Percentiles rank a stretch among this genome's conserved stretches.
Conservation (phyloP, 92 coral and sea anemone species). For the Paramuricea clavata region DNA sequence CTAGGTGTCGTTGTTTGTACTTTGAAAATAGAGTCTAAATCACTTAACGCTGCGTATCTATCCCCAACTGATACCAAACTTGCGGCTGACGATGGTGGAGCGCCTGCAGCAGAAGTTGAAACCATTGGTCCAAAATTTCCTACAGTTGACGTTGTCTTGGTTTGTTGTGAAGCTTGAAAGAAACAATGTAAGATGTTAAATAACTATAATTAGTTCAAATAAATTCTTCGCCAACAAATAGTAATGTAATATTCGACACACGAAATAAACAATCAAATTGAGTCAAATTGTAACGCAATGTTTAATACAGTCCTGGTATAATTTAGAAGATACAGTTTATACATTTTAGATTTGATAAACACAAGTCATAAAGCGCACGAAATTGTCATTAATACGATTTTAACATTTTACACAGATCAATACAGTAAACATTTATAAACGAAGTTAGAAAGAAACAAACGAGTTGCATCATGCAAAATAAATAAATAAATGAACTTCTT, state of each 20-base stretch:
- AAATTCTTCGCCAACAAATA: neutral
- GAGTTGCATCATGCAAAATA: too few species aligned
- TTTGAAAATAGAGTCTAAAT: slow-evolving; percentile 83
- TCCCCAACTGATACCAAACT: slow-evolving; percentile 58
- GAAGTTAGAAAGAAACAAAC: too few species aligned
- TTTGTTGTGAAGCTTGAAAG: slow-evolving; percentile 68
- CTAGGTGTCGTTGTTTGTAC: slow-evolving; percentile 44
- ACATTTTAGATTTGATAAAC: too few species aligned
- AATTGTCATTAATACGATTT: too few species aligned
- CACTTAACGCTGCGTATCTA: slow-evolving; percentile 95
- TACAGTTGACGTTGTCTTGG: slow-evolving; percentile 63
- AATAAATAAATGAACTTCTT: too few species aligned
- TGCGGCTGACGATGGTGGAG: slow-evolving; percentile 55
- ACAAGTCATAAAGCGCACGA: too few species aligned
- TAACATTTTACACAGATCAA: too few species aligned
- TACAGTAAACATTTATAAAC: too few species aligned
- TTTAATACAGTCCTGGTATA: too few species aligned
- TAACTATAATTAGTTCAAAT: neutral
- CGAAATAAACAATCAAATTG: too few species aligned
- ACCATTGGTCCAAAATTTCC: slow-evolving; percentile 96
- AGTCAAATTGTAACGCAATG: too few species aligned
- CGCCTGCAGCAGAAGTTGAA: slow-evolving; percentile 76
- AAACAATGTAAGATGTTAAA: neutral
- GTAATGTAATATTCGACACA: neutral
- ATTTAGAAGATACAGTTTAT: too few species aligned